A percentile compares a stretch with the other conserved stretches of the same genome.
Evolutionary conservation across 2,113 vertebrate species (phyloP).

Genomic region (Phrynosoma blainvillii): DNA sequence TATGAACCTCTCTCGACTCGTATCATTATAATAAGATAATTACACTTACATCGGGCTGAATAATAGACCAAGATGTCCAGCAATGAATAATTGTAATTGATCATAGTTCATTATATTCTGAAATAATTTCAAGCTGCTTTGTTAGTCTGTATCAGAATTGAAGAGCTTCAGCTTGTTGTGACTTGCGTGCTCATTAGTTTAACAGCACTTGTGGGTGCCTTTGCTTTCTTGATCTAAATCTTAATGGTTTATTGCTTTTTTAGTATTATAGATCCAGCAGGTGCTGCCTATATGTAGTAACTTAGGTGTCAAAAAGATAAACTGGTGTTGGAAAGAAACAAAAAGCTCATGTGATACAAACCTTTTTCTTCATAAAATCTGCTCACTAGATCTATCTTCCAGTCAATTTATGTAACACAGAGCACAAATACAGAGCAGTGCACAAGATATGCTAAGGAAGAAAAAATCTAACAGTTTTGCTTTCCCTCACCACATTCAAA

Average conservation of each 20-base stretch:
- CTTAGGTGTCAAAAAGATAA: background rate
- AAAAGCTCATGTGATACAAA: background rate
- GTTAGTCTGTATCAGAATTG: slow-evolving; percentile 38
- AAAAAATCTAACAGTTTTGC: too few species aligned
- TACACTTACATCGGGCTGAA: slow-evolving; percentile 37
- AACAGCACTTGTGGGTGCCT: background rate
- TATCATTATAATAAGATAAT: slow-evolving; percentile 55
- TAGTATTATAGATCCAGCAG: background rate
- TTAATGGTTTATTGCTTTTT: slow-evolving; percentile 14
- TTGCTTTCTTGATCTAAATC: slow-evolving; percentile 6
- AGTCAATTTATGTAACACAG: background rate
- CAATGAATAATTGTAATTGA: slow-evolving; percentile 51
- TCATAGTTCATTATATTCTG: slow-evolving; percentile 33
- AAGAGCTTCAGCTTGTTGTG: slow-evolving; percentile 35
- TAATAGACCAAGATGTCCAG: slow-evolving; percentile 44
- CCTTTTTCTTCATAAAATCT: background rate
- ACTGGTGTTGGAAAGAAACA: background rate
- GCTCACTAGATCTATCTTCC: background rate
- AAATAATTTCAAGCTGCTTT: slow-evolving; percentile 56
- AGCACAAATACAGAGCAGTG: background rate
- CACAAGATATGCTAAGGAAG: background rate
- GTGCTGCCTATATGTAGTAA: background rate
- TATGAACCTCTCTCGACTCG: slow-evolving; percentile 27
- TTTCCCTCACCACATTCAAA: too few species aligned
- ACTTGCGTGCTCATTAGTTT: slow-evolving; percentile 15